Evolutionary conservation across 2,113 vertebrate species (phyloP).

Genomic region (Anser brachyrhynchus): DNA sequence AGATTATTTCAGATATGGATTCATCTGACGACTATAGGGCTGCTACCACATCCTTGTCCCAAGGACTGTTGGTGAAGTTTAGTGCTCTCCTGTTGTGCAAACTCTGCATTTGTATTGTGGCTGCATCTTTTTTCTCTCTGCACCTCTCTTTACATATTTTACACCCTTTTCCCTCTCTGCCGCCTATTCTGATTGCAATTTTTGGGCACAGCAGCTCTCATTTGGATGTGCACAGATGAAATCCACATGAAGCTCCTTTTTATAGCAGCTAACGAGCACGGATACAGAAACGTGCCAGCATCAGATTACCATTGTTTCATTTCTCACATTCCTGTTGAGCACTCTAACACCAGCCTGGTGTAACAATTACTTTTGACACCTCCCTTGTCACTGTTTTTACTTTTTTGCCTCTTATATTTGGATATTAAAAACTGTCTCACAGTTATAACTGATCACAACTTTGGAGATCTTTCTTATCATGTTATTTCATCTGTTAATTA

Average conservation of each 20-base stretch:
- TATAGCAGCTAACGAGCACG: neutral
- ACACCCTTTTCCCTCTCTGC: neutral
- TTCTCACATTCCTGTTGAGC: neutral
- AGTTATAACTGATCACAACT: neutral
- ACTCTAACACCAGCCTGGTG: neutral
- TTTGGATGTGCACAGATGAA: neutral
- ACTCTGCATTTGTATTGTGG: neutral
- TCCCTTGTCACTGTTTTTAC: neutral
- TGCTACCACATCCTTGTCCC: neutral
- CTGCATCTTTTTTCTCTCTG: neutral
- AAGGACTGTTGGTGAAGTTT: neutral
- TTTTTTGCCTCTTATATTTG: neutral
- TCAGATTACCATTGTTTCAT: neutral
- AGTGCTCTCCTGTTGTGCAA: neutral
- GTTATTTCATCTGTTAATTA: conserved; percentile 27
- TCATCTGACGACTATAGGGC: neutral
- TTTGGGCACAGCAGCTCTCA: neutral
- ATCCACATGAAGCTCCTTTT: neutral
- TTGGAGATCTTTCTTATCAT: neutral
- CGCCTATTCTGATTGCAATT: neutral
- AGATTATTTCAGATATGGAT: neutral
- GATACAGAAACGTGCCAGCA: neutral
- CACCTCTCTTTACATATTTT: neutral
- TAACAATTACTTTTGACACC: neutral
- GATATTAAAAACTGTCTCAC: neutral